Evolutionary conservation across 2,888 invertebrate genomes (phyloP).

Genomic region (Mimumesa dahlbomi): DNA sequence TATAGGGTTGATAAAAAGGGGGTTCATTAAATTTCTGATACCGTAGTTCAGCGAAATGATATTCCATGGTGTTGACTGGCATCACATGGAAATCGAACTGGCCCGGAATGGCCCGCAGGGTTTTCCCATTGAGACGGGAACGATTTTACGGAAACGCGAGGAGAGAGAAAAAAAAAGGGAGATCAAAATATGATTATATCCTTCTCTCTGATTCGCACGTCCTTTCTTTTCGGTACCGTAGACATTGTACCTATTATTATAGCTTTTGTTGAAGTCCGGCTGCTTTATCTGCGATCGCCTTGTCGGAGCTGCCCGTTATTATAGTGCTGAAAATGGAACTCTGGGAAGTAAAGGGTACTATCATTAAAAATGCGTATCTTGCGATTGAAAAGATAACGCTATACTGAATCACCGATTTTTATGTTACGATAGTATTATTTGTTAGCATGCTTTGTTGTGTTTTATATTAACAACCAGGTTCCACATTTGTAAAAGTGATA

Average conservation of each 20-base stretch:
- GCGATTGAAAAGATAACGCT: constrained; percentile 3
- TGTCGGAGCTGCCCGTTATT: too few species aligned
- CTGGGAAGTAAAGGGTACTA: not conserved
- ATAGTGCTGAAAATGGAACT: constrained; percentile 15
- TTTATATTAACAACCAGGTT: too few species aligned
- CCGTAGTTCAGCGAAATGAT: constrained; percentile 73
- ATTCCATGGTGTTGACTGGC: constrained; percentile 63
- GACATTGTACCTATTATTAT: constrained; percentile 26
- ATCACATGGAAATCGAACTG: not conserved
- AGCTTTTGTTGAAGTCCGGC: constrained; percentile 25
- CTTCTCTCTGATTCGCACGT: constrained; percentile 24
- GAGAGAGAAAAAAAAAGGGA: constrained; percentile 24
- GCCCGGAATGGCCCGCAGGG: not conserved
- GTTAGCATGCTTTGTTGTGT: too few species aligned
- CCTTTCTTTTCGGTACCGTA: constrained; percentile 14
- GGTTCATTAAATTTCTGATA: constrained; percentile 75
- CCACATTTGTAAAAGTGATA: too few species aligned
- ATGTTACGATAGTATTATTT: too few species aligned
- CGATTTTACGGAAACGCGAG: not conserved
- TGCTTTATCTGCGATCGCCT: too few species aligned
- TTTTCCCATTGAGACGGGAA: not conserved
- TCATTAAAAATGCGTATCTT: not conserved
- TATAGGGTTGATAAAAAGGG: constrained; percentile 58
- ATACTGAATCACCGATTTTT: too few species aligned
- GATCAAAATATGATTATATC: constrained; percentile 54